A percentile compares a stretch with the other conserved stretches of the same genome.
Evolutionary conservation across 64 coral and sea anemone species (phyloP).

Genomic region (Montipora efflorescens): DNA sequence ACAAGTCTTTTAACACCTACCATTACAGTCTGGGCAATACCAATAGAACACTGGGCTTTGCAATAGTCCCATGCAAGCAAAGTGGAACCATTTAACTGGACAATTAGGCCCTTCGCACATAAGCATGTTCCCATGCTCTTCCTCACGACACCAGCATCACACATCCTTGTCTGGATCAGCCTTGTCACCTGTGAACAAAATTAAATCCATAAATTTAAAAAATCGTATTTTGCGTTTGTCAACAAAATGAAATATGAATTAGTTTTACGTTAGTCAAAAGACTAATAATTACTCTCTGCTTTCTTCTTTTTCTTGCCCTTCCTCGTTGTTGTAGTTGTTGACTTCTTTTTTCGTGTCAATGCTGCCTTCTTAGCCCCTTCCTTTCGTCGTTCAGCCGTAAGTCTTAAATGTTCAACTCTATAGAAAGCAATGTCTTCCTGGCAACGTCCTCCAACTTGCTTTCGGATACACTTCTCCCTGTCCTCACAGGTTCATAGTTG

Average conservation of each 20-base stretch:
- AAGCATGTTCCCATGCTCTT: conserved; percentile 37
- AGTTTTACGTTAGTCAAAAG: conserved; percentile 21
- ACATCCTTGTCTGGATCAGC: conserved; percentile 23
- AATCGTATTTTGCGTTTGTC: conserved; percentile 33
- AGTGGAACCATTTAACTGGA: conserved; percentile 71
- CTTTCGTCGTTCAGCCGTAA: conserved; percentile 54
- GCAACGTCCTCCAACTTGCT: conserved; percentile 27
- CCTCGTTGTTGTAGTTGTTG: conserved; percentile 1
- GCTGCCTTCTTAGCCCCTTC: conserved; percentile 63
- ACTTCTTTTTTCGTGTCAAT: conserved; percentile 31
- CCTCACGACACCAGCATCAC: conserved; percentile 54
- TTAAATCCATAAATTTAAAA: conserved; percentile 59
- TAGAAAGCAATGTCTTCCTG: conserved; percentile 54
- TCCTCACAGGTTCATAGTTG: conserved; percentile 55
- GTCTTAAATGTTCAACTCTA: conserved; percentile 61
- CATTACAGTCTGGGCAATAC: conserved; percentile 68
- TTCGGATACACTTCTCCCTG: conserved; percentile 6
- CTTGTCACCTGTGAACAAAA: conserved; percentile 44
- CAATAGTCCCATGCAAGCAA: conserved; percentile 58
- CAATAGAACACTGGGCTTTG: conserved; percentile 56
- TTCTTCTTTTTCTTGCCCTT: too few relatives aligned
- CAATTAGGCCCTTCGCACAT: conserved; percentile 58
- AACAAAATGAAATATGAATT: conserved; percentile 44
- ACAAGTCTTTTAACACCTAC: neutral
- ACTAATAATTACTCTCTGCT: too few relatives aligned